Evolutionary conservation across 2,797 vertebrate genomes (phyloP), one percentile per base, ranked within the genome.

Genomic region (Rhodeus uyekii): DNA sequence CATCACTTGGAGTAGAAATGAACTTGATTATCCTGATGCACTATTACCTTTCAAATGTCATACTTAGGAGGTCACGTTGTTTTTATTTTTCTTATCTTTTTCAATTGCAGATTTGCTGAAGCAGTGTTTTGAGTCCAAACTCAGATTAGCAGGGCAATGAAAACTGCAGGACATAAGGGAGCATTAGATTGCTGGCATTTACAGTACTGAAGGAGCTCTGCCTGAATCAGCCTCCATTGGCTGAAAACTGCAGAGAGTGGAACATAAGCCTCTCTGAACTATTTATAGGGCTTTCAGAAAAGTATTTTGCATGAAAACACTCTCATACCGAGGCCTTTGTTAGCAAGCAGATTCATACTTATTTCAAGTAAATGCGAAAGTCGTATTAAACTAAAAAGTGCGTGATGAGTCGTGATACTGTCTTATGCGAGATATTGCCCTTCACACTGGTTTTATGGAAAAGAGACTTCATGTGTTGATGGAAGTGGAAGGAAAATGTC

Each of bases 61-160:
- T 12, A n/a, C 55, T 81, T 63, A 19, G 1, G 16, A 48, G 42
- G 60, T 64, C 79, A 74, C 64, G 8, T 32, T 61, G 53, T 12
- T 61, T 48, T 64, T 10, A 5, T 42, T 44, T 34, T 64, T 36
- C 12, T 32, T 34, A 36, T 61, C 38, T 48, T 77, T 64, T 64
- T 74, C 42, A 48, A 10, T 75, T 65, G 27, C 36, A 14, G 8
- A 27, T 55, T 44, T 81, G 83, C 88, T 89, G 83, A 88, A 89
- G 86, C 87, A 91, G 84, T 92, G 89, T 92, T 93, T 93, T 3
- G 89, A 91, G 90, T 88, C 91, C 90, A 92, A 92, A 92, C 88
- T 89, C 71, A 85, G 90, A 92, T 93, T 93, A 93, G 81, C 84
- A 83, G 83, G 48, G 44, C 22, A 78, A 46, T 36, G 53, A 83